phyloP scores from a whole-genome alignment of 92 coral and sea anemone genomes.

The Palythoa grandis region DNA sequence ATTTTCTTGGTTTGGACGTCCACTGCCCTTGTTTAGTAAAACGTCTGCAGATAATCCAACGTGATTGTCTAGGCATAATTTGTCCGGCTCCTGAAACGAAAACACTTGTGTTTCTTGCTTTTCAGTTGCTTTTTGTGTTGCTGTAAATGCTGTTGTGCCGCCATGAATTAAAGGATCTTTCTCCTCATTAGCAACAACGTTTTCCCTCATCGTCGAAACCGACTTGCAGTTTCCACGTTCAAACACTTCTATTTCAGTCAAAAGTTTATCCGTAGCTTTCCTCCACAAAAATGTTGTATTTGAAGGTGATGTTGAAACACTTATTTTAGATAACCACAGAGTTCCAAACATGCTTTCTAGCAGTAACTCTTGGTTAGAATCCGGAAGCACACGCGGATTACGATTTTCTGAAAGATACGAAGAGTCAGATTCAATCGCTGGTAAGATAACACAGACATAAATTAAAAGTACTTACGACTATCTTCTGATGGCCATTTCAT shows the following conservation, averaged over 20 bases:
- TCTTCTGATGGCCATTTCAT: conserved; percentile 33
- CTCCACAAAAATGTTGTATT: conserved; percentile 16
- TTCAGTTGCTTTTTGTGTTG: background rate
- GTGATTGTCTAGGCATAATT: background rate
- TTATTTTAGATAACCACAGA: conserved; percentile 14
- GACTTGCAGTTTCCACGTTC: background rate
- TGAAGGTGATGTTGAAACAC: background rate
- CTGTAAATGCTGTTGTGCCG: background rate
- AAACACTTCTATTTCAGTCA: conserved; percentile 8
- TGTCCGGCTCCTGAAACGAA: background rate
- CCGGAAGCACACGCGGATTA: background rate
- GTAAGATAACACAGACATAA: background rate
- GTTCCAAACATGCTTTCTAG: conserved; percentile 34
- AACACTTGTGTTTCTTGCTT: background rate
- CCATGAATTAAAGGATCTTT: background rate
- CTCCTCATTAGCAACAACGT: background rate
- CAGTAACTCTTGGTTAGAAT: background rate
- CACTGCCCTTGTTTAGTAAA: background rate
- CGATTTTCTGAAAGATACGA: background rate
- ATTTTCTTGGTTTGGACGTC: background rate
- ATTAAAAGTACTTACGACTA: conserved; percentile 10
- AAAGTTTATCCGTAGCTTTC: background rate
- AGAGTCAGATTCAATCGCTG: background rate
- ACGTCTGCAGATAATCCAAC: background rate
- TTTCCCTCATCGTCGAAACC: background rate